These are phyloP conservation scores for Ceratosolen solmsi DNA, from an alignment of 1,140 invertebrate genomes.

Conservation along the genomic window DNA sequence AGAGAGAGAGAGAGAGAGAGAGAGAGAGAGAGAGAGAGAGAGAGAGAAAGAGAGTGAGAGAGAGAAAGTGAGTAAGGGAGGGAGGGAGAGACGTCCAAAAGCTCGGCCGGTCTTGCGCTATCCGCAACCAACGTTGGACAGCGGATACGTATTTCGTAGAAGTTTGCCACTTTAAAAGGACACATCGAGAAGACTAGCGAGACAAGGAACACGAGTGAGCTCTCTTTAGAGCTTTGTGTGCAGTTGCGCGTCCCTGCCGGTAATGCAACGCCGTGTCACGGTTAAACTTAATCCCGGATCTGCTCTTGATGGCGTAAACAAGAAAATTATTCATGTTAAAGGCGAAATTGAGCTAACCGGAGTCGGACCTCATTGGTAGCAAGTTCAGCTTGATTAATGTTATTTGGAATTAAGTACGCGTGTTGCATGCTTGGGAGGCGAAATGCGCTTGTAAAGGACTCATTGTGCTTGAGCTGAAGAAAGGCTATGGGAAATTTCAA, in stretches of 20 bases:
- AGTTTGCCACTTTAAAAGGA: constrained; percentile 73
- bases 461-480: no score
- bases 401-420: constrained; percentile 7
- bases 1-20: background rate
- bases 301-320: constrained; percentile 31
- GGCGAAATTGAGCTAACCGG: constrained; percentile 25
- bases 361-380: constrained; percentile 4
- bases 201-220: constrained; percentile 11
- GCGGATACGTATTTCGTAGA: constrained; percentile 66
- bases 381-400: constrained; percentile 4
- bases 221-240: constrained; percentile 31
- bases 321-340: constrained; percentile 44
- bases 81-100: background rate
- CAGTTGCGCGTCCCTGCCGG: constrained; percentile 59
- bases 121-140: constrained; percentile 46
- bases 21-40: background rate
- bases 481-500: no score
- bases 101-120: constrained; percentile 22
- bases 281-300: constrained; percentile 34
- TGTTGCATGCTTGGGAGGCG: no score
- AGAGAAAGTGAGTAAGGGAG: no score
- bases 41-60: no score
- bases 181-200: constrained; percentile 61
- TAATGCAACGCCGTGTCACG: constrained; percentile 59
- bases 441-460: no score